Evolutionary conservation across 1,140 invertebrate genomes (phyloP).

Genomic region (Antheraea pernyi): DNA sequence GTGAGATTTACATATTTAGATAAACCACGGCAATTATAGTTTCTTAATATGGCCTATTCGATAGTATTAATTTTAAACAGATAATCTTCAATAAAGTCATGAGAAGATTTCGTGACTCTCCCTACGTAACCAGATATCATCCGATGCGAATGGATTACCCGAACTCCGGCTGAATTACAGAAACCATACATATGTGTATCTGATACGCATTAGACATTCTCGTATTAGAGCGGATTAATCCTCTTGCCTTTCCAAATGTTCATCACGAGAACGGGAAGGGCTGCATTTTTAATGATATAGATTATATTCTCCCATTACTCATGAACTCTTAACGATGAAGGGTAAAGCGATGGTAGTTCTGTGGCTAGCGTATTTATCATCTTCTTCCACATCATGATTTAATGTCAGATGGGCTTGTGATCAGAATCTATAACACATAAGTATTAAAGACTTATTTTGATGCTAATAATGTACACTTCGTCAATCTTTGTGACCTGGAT

Average conservation of each 20-base stretch:
- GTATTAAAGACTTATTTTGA: no score
- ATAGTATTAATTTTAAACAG: neutral
- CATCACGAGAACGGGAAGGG: conserved; percentile 32
- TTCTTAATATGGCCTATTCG: no score
- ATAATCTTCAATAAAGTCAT: neutral
- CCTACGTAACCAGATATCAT: conserved; percentile 61
- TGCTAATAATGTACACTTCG: no score
- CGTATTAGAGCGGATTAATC: conserved; percentile 71
- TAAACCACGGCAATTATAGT: no score
- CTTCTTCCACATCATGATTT: no score
- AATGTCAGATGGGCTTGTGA: no score
- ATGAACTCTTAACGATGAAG: neutral
- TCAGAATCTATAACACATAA: no score
- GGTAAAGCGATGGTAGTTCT: no score
- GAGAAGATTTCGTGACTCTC: conserved; percentile 28
- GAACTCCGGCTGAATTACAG: conserved; percentile 69
- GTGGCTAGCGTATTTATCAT: no score
- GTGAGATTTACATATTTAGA: no score
- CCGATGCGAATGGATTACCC: conserved; percentile 63
- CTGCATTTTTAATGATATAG: conserved; percentile 38
- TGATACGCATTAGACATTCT: conserved; percentile 64
- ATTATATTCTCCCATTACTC: neutral
- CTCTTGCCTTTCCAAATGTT: conserved; percentile 47
- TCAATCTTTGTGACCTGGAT: no score
- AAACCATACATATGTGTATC: conserved; percentile 70